Evolutionary conservation across 2,113 vertebrate species (phyloP).

Genomic region (Cololabis saira): DNA sequence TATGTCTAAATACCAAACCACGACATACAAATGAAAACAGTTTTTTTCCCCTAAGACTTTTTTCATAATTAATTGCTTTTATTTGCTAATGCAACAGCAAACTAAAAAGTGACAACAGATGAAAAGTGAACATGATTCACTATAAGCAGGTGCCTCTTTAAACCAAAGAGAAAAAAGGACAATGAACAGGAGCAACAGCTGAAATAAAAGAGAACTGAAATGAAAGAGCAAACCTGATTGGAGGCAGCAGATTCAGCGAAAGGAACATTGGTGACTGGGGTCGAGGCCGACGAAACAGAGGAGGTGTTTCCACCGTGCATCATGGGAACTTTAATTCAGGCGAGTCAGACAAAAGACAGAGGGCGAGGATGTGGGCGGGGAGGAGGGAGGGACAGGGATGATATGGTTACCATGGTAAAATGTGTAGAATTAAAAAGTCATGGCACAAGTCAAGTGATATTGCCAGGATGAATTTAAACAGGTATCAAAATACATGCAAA

Average conservation of each 20-base stretch:
- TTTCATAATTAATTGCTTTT: constrained; percentile 32
- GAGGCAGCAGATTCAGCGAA: constrained; percentile 94
- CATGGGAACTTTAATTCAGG: constrained; percentile 97
- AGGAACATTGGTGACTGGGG: constrained; percentile 95
- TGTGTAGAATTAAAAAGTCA: constrained; percentile 85
- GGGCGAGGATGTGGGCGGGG: constrained; percentile 85
- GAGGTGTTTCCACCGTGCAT: constrained; percentile 98
- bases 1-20: constrained; percentile 17
- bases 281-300: constrained; percentile 96
- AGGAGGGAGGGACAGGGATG: constrained; percentile 87
- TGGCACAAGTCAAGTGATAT: constrained; percentile 92
- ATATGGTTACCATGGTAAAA: constrained; percentile 92
- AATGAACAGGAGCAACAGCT: constrained; percentile 56
- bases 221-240: constrained; percentile 98
- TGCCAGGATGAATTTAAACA: constrained; percentile 87
- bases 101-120: constrained; percentile 40
- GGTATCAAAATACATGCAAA: constrained; percentile 77
- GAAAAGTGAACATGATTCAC: constrained; percentile 50
- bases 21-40: constrained; percentile 26
- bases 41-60: constrained; percentile 20
- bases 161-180: constrained; percentile 58
- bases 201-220: constrained; percentile 83
- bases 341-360: constrained; percentile 89
- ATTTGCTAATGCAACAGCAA: constrained; percentile 43
- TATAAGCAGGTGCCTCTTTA: constrained; percentile 25